Evolutionary conservation across 2,888 invertebrate species (phyloP), one percentile per base, ranked within the genome.

Genomic region (Amblyjoppa fuscipennis): DNA sequence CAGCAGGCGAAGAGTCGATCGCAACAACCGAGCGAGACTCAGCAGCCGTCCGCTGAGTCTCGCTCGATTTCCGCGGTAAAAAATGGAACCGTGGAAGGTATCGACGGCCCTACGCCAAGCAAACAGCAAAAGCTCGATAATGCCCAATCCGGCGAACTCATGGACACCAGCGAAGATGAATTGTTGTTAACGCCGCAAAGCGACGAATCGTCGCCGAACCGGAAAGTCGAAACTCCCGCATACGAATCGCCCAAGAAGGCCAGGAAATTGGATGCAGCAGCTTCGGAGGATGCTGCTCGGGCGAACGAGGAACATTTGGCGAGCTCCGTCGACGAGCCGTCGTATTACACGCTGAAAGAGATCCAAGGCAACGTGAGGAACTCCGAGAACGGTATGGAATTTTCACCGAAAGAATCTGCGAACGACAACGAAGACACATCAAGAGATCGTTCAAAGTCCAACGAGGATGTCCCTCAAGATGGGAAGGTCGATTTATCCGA

Each of bases 151-250:
- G 51, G 49, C 2, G 74, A 86, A 49, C 64, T 49, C 5, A 86
- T 86, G 86, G 86, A 83, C 56, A 79, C 83, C 7, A 83, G 87
- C 70, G 83, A 80, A 31, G 83, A 81, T 28, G 85, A 85, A 53
- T 34, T 82, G 11, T 13, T 79, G 5, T 31, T 56, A 20, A 79
- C 53, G 2, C 77, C 79, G n/a, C 20, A 49, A 11, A 80, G 82
- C 7, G 51, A 82, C 20, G 68, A 45, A n/a, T 20, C 34, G 7
- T 5, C 6, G 53, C 11, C n/a, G 20, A 73, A 73, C 0, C 45
- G 61, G 45, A 41, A 71, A 56, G 20, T 20, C 5, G 53, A 28
- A 38, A 38, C 61, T 4, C 31, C 41, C 5, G 41, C 20, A 28
- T 61, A 31, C 34, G 66, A 34, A 13, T 71, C 81, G 7, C 75